These are phyloP conservation scores for Pilophorus perplexus DNA, from an alignment of 2,888 invertebrate species.

Conservation along the genomic window DNA sequence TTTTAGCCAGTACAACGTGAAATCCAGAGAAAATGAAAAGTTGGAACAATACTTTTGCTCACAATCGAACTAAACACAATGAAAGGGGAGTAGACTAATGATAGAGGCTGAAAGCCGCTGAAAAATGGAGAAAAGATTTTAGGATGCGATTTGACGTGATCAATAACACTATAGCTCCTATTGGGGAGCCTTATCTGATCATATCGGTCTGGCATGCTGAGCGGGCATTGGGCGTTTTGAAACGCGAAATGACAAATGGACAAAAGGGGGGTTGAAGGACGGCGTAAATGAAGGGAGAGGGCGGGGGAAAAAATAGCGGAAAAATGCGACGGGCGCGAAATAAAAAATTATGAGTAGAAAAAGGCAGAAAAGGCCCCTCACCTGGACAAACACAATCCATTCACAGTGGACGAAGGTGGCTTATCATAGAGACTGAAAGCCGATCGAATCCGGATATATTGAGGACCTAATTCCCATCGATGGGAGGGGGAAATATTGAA, in stretches of 20 bases:
- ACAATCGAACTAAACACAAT: too few relatives aligned
- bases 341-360: conserved; percentile 4
- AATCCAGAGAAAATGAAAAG: too few relatives aligned
- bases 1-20: too few relatives aligned
- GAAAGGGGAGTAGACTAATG: too few relatives aligned
- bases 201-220: conserved; percentile 1
- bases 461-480: conserved; percentile 31
- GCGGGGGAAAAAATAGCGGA: neutral
- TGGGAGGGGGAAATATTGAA: too few relatives aligned
- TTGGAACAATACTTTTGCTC: too few relatives aligned
- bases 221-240: conserved; percentile 4
- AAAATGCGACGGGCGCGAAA: neutral
- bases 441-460: conserved; percentile 39
- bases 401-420: conserved; percentile 23
- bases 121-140: too few relatives aligned
- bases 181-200: conserved; percentile 2
- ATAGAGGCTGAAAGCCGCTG: too few relatives aligned
- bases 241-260: conserved; percentile 15
- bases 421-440: conserved; percentile 36
- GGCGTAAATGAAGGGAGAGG: neutral
- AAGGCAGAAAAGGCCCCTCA: too few relatives aligned
- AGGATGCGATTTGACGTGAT: neutral
- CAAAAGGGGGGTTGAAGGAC: neutral
- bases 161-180: conserved; percentile 5
- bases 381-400: conserved; percentile 33